phyloP scores from a whole-genome alignment of 2,113 vertebrate species.

The Myrmecobius fasciatus region DNA sequence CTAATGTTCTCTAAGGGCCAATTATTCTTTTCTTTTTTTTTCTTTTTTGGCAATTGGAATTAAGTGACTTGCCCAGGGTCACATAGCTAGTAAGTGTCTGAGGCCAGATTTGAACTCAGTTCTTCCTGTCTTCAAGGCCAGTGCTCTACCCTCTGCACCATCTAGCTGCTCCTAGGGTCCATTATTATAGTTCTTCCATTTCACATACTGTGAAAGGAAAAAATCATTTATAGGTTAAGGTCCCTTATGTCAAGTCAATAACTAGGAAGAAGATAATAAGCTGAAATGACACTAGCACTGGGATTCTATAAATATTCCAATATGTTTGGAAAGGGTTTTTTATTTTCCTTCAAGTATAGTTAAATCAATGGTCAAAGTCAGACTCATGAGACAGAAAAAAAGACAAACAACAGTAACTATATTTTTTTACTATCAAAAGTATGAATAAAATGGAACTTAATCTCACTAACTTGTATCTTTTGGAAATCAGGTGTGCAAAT shows the following conservation, averaged over 20 bases:
- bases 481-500: neutral
- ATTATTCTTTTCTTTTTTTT: too few species aligned
- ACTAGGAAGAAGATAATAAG: neutral
- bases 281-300: neutral
- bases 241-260: neutral
- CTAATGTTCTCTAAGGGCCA: neutral
- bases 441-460: neutral
- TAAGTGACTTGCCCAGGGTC: too few species aligned
- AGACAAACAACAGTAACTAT: neutral
- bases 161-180: neutral
- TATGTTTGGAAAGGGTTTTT: neutral
- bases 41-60: too few species aligned
- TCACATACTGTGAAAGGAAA: neutral
- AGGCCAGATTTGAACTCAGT: too few species aligned
- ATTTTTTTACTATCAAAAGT: neutral
- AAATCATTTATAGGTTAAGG: neutral
- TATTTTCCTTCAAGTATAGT: neutral
- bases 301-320: neutral
- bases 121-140: too few species aligned
- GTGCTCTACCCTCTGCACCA: too few species aligned
- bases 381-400: neutral
- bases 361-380: neutral
- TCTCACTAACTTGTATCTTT: neutral
- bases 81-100: too few species aligned
- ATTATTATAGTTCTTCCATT: neutral